phyloP scores from a whole-genome alignment of 2,888 invertebrate genomes.

The Agrypnus murinus region DNA sequence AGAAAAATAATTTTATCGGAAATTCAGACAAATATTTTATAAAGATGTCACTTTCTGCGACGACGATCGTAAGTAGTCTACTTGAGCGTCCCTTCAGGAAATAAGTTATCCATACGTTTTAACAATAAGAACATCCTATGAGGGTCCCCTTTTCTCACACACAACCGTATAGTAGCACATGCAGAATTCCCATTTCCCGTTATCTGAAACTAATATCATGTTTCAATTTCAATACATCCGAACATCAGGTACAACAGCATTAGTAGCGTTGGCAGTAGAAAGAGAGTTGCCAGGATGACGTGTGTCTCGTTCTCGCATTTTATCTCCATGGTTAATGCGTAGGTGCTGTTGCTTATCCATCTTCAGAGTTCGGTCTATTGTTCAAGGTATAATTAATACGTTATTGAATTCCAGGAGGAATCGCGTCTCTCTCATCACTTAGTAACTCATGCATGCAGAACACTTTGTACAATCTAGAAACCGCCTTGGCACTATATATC shows the following conservation, averaged over 20 bases:
- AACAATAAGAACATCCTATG: not conserved
- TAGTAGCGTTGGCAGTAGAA: not conserved
- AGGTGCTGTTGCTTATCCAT: constrained; percentile 31
- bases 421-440: constrained; percentile 23
- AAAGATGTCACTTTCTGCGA: constrained; percentile 9
- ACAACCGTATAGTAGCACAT: constrained; percentile 10
- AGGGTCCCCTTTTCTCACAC: constrained; percentile 1
- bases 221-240: constrained; percentile 34
- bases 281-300: constrained; percentile 2
- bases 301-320: constrained; percentile 3
- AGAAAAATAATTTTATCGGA: no score
- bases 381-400: constrained; percentile 32
- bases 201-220: constrained; percentile 39
- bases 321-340: constrained; percentile 27
- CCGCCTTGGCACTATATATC: not conserved
- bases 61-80: constrained; percentile 21
- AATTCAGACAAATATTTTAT: not conserved
- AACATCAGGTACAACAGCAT: constrained; percentile 5
- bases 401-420: constrained; percentile 35
- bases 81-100: constrained; percentile 27
- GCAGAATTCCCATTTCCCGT: constrained; percentile 22
- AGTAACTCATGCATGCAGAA: constrained; percentile 25
- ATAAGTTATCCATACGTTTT: constrained; percentile 34
- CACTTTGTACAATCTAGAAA: constrained; percentile 27
- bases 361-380: constrained; percentile 31